Conservation (phyloP, 2,888 invertebrate species). For the Autographa pulchrina region DNA sequence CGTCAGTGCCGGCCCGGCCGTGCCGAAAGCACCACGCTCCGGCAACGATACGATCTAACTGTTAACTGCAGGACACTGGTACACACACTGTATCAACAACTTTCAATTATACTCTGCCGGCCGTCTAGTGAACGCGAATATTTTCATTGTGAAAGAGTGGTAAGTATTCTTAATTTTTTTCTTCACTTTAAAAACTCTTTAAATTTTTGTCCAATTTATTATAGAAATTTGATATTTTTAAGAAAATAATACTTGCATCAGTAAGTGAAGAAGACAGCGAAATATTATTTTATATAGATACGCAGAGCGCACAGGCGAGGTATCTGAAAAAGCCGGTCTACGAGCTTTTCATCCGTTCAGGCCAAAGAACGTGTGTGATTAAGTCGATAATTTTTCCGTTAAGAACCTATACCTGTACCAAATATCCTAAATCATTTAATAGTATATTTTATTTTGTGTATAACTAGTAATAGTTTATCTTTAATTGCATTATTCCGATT, state of each 20-base stretch:
- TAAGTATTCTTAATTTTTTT: conserved; percentile 69
- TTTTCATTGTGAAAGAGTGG: conserved; percentile 77
- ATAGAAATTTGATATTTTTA: neutral
- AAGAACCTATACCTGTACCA: neutral
- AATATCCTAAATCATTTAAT: conserved; percentile 1
- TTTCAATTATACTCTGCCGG: conserved; percentile 68
- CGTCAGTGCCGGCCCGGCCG: conserved; percentile 90
- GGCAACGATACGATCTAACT: conserved; percentile 69
- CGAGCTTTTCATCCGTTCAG: conserved; percentile 79
- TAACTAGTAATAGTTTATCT: conserved; percentile 8
- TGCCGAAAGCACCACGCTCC: conserved; percentile 86
- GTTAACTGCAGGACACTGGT: conserved; percentile 80
- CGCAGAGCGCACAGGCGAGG: conserved; percentile 62
- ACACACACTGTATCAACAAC: conserved; percentile 71
- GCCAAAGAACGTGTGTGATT: conserved; percentile 39
- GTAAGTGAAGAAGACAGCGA: conserved; percentile 16
- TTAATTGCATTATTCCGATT: conserved; percentile 18
- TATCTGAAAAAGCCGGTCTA: conserved; percentile 79
- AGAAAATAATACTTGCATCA: conserved; percentile 8
- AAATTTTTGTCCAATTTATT: conserved; percentile 7
- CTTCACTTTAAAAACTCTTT: conserved; percentile 17
- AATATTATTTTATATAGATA: conserved; percentile 28
- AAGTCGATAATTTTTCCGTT: conserved; percentile 23
- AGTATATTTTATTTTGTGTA: neutral
- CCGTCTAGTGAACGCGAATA: conserved; percentile 76